Conservation (phyloP, 2,113 vertebrate genomes). For the Felis catus region DNA sequence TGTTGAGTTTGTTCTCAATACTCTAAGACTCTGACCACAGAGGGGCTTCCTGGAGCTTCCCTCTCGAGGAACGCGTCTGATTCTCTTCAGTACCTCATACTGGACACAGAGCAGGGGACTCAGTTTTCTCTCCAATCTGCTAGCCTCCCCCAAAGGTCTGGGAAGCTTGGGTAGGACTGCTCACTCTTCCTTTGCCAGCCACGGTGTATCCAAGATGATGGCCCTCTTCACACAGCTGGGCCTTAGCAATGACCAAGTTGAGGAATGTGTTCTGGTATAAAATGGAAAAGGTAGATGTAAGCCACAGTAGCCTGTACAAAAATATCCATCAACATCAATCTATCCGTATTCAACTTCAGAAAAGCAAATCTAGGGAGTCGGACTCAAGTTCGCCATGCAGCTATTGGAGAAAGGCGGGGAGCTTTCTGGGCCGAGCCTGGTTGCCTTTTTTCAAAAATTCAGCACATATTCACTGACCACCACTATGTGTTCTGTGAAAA, state of each 20-base stretch:
- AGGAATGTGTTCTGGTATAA: no score
- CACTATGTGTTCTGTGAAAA: neutral
- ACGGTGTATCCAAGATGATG: fast-evolving
- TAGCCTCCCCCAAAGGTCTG: fast-evolving
- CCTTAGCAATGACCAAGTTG: fast-evolving
- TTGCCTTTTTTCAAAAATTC: neutral
- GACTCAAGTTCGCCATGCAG: neutral
- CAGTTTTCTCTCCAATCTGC: neutral
- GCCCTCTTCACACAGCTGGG: neutral
- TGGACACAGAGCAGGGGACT: fast-evolving
- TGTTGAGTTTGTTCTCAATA: fast-evolving
- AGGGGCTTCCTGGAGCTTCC: fast-evolving
- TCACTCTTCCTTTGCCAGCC: fast-evolving
- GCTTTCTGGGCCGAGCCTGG: no score
- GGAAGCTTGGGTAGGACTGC: neutral
- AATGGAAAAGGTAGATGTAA: neutral
- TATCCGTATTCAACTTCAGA: fast-evolving
- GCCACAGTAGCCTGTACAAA: neutral
- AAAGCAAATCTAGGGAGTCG: neutral
- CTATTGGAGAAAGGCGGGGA: fast-evolving
- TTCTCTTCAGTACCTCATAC: fast-evolving
- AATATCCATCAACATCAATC: fast-evolving
- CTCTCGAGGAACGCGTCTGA: fast-evolving
- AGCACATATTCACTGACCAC: neutral
- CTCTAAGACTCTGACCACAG: neutral